phyloP scores from a whole-genome alignment of 2,113 vertebrate species.

The Eidolon helvum region DNA sequence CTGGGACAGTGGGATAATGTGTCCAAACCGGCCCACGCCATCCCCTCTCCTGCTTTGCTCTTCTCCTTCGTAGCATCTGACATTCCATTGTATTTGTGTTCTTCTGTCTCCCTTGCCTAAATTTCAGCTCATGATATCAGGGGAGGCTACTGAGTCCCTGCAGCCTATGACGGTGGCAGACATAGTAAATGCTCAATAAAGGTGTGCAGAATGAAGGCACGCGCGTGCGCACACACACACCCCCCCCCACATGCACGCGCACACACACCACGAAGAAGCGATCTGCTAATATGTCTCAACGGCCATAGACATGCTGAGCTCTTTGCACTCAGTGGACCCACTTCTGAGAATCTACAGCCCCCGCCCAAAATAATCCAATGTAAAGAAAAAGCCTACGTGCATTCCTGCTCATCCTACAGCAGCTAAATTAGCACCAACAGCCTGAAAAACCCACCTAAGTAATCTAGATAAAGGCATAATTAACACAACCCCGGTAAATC shows the following conservation, averaged over 20 bases:
- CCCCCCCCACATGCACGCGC: too few species aligned
- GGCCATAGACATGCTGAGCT: too few species aligned
- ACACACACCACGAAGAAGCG: accelerated
- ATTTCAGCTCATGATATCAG: background rate
- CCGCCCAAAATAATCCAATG: background rate
- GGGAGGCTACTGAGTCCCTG: background rate
- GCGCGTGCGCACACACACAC: accelerated
- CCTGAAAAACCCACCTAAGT: background rate
- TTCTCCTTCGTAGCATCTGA: background rate
- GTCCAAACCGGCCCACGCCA: background rate
- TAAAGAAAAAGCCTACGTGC: background rate
- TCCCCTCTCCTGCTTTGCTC: background rate
- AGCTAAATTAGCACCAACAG: background rate
- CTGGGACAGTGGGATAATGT: background rate
- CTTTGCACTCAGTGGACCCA: background rate
- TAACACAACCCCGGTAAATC: background rate
- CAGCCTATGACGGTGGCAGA: background rate
- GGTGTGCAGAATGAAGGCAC: accelerated
- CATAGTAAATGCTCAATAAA: background rate
- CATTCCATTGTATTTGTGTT: background rate
- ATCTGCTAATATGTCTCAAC: background rate
- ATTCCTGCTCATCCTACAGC: background rate
- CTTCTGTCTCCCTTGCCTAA: background rate
- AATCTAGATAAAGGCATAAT: background rate
- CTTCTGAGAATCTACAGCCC: background rate